These are phyloP conservation scores for Drepanosiphum platanoidis DNA, from an alignment of 2,888 invertebrate species.

Conservation along the genomic window DNA sequence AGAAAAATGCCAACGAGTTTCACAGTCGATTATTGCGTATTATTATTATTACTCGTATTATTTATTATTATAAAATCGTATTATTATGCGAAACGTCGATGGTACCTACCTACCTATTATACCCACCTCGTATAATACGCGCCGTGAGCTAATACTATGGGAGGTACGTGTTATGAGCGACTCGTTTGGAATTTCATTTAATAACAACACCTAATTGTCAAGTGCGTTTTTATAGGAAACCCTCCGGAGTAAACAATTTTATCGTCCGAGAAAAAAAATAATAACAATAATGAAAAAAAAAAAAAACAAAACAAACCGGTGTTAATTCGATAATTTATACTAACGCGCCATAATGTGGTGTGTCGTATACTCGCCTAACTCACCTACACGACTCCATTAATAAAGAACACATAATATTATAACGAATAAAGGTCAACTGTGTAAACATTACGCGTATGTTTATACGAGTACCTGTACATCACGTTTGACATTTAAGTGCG, in stretches of 20 bases:
- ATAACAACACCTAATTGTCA: not conserved
- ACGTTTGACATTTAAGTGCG: slow-evolving; percentile 23
- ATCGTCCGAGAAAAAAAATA: not conserved
- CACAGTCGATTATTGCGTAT: too few relatives aligned
- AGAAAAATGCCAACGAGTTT: too few relatives aligned
- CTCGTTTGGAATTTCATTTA: not conserved
- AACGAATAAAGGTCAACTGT: slow-evolving; percentile 28
- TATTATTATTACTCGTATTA: too few relatives aligned
- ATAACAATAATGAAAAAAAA: not conserved
- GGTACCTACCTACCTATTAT: too few relatives aligned
- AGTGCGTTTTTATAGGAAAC: not conserved
- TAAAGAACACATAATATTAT: not conserved
- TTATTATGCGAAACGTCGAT: too few relatives aligned
- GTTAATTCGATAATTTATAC: not conserved
- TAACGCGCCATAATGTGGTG: not conserved
- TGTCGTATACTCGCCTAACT: too few relatives aligned
- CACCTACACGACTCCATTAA: not conserved
- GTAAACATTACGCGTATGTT: not conserved
- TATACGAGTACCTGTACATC: not conserved
- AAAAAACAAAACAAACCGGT: not conserved
- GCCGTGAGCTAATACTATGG: not conserved
- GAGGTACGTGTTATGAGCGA: not conserved
- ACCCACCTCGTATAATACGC: not conserved
- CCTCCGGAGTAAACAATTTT: not conserved
- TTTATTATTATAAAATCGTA: too few relatives aligned